A percentile compares a stretch with the other conserved stretches of the same genome.
These are phyloP conservation scores for Resseliella maxima DNA, from an alignment of 2,888 invertebrate species.

Conservation along the genomic window DNA sequence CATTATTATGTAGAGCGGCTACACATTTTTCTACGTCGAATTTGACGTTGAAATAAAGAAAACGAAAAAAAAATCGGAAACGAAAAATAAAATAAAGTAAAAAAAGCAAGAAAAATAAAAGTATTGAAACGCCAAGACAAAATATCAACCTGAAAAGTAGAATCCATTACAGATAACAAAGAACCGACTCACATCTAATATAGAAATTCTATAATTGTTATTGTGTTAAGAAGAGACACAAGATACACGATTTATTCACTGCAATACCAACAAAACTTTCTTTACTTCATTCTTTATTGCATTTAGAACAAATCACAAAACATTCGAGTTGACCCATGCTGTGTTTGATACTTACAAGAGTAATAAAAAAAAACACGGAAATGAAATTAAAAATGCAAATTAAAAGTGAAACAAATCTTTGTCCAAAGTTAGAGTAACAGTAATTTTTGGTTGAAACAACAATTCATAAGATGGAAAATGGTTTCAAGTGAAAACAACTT, in stretches of 20 bases:
- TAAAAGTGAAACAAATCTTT: background rate
- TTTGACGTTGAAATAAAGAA: background rate
- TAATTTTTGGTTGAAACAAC: background rate
- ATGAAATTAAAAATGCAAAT: conserved; percentile 3
- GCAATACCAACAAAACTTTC: no score
- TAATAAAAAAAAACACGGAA: background rate
- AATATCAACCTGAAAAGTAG: background rate
- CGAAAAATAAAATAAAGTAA: background rate
- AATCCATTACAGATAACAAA: background rate
- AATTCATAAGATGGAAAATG: background rate
- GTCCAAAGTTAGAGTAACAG: background rate
- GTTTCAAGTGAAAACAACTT: background rate
- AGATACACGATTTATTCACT: no score
- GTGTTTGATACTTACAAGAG: no score
- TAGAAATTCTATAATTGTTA: no score
- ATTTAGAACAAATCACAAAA: background rate
- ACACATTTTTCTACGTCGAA: background rate
- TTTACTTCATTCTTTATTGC: background rate
- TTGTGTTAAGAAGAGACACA: no score
- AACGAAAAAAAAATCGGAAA: background rate
- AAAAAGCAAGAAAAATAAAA: background rate
- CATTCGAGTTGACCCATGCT: no score
- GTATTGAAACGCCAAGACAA: background rate
- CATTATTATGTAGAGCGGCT: conserved; percentile 1
- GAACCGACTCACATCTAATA: background rate